Percentiles rank a stretch among this genome's conserved stretches.
Conservation (phyloP, 2,113 vertebrate species). For the Balaenoptera acutorostrata region DNA sequence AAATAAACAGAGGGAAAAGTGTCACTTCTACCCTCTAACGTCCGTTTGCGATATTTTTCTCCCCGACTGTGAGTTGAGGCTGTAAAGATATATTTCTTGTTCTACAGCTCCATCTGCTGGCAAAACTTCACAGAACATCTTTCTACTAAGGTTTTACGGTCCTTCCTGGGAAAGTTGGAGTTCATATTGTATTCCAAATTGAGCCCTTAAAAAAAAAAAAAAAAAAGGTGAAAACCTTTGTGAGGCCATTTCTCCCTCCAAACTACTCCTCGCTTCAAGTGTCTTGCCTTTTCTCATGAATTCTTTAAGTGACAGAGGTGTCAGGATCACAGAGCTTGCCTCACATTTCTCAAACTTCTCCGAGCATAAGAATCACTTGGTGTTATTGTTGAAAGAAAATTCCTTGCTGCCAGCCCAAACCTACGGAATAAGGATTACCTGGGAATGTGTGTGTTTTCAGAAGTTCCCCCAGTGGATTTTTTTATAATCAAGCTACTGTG, state of each 20-base stretch:
- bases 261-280: background rate
- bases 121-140: accelerated
- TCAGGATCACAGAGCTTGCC: background rate
- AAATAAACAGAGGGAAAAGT: background rate
- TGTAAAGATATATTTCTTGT: background rate
- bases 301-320: background rate
- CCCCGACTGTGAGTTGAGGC: background rate
- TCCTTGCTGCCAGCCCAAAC: background rate
- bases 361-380: background rate
- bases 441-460: background rate
- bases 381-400: background rate
- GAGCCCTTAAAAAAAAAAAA: background rate
- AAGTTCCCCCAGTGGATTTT: accelerated
- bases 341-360: background rate
- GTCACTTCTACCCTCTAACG: accelerated
- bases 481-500: background rate
- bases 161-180: background rate
- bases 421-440: background rate
- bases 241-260: background rate
- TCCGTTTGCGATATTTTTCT: accelerated
- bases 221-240: background rate
- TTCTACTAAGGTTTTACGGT: background rate
- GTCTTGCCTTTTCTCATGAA: background rate
- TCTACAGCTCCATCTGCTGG: slow-evolving; percentile 73
- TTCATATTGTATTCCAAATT: accelerated